phyloP scores from a whole-genome alignment of 2,888 invertebrate species.

The Mythimna albipuncta region DNA sequence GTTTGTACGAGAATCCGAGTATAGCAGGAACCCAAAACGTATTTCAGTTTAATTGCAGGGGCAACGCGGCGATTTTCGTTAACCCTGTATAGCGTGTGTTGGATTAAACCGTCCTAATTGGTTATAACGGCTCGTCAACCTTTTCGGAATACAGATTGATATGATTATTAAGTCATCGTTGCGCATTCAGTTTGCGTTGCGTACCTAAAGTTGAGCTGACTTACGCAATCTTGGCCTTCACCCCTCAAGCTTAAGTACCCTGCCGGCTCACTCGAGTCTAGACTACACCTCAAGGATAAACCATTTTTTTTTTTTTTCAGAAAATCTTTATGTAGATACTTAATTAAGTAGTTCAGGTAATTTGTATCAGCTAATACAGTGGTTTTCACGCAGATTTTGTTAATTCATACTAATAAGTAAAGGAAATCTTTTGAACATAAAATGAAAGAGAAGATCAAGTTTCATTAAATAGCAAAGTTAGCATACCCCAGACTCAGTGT shows the following conservation, averaged over 20 bases:
- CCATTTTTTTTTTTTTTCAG: slow-evolving; percentile 12
- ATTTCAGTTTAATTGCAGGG: slow-evolving; percentile 77
- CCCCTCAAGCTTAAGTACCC: slow-evolving; percentile 48
- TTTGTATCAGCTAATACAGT: neutral
- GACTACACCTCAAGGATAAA: slow-evolving; percentile 50
- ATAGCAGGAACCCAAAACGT: slow-evolving; percentile 70
- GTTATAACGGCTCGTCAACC: slow-evolving; percentile 41
- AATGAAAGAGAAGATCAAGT: neutral
- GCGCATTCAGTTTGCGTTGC: slow-evolving; percentile 19
- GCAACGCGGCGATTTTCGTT: slow-evolving; percentile 67
- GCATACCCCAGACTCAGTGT: slow-evolving; percentile 23
- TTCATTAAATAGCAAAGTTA: neutral
- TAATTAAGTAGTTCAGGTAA: slow-evolving; percentile 16
- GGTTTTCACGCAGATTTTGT: neutral
- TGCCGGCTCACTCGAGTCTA: slow-evolving; percentile 50
- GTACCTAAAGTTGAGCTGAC: slow-evolving; percentile 56
- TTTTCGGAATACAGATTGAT: slow-evolving; percentile 40
- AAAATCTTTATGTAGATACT: slow-evolving; percentile 24
- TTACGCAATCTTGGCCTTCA: slow-evolving; percentile 76
- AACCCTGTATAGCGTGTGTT: slow-evolving; percentile 56
- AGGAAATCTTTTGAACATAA: neutral
- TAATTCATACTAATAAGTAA: neutral
- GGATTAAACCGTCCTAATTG: slow-evolving; percentile 61
- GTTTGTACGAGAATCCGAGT: slow-evolving; percentile 70
- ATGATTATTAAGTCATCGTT: slow-evolving; percentile 27